Evolutionary conservation across 2,888 invertebrate genomes (phyloP).

Genomic region (Sesia apiformis): DNA sequence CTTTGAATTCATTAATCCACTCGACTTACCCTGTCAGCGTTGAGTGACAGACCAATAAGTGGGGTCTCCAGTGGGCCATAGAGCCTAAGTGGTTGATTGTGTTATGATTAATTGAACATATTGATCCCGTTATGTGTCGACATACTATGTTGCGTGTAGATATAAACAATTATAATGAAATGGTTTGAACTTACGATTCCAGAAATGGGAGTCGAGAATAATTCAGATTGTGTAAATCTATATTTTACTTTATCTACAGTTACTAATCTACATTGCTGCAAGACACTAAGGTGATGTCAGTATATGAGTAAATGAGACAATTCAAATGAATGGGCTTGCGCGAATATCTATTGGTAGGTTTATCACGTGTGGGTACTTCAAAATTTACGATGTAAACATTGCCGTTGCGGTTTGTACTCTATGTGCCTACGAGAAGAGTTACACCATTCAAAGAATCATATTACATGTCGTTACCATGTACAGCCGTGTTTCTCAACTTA

Average conservation of each 20-base stretch:
- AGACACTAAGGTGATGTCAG: too few species aligned
- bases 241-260: too few species aligned
- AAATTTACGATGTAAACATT: conserved; percentile 15
- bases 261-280: too few species aligned
- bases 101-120: conserved; percentile 24
- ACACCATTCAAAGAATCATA: too few species aligned
- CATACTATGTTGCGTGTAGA: neutral
- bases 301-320: neutral
- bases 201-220: too few species aligned
- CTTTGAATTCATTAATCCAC: conserved; percentile 21
- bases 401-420: conserved; percentile 1
- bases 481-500: too few species aligned
- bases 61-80: conserved; percentile 12
- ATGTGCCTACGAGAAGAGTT: too few species aligned
- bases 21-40: conserved; percentile 14
- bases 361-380: conserved; percentile 15
- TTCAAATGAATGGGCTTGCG: neutral
- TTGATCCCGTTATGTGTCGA: conserved; percentile 4
- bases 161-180: neutral
- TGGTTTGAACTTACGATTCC: neutral
- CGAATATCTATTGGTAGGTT: conserved; percentile 14
- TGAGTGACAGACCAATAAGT: conserved; percentile 42
- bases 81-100: conserved; percentile 30
- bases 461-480: too few species aligned
- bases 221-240: too few species aligned